Evolutionary conservation across 1,140 invertebrate species (phyloP).

Genomic region (Hyles euphorbiae): DNA sequence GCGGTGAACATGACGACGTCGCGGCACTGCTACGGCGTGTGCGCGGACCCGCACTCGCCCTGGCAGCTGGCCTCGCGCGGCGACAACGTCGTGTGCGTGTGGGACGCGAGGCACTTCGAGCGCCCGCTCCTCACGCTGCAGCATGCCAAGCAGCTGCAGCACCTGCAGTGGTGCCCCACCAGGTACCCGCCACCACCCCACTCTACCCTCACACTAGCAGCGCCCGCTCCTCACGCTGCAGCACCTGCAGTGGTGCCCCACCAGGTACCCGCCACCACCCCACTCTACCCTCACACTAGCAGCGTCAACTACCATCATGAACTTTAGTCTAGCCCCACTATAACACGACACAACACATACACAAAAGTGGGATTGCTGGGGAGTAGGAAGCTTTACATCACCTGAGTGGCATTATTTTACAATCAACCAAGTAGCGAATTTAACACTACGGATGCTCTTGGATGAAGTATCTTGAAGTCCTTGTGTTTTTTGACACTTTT

Average conservation of each 20-base stretch:
- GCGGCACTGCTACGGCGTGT: constrained; percentile 89
- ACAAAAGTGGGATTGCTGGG: too few relatives aligned
- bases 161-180: constrained; percentile 93
- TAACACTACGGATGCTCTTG: too few relatives aligned
- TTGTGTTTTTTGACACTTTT: too few relatives aligned
- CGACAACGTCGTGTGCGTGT: constrained; percentile 88
- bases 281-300: constrained; percentile 75
- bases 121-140: constrained; percentile 86
- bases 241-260: constrained; percentile 92
- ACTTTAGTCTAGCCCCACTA: too few relatives aligned
- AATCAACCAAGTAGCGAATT: too few relatives aligned
- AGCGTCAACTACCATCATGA: constrained; percentile 76
- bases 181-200: constrained; percentile 69
- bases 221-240: constrained; percentile 86
- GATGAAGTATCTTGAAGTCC: too few relatives aligned
- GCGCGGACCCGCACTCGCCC: constrained; percentile 85
- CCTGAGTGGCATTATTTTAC: too few relatives aligned
- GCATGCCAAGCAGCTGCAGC: constrained; percentile 82
- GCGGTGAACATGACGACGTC: constrained; percentile 84
- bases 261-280: constrained; percentile 76
- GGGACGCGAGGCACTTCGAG: constrained; percentile 92
- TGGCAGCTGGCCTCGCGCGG: constrained; percentile 88
- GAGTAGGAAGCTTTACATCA: too few relatives aligned
- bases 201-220: constrained; percentile 78
- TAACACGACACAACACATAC: too few relatives aligned